Evolutionary conservation across 2,797 vertebrate genomes (phyloP).

Genomic region (Choloepus didactylus): DNA sequence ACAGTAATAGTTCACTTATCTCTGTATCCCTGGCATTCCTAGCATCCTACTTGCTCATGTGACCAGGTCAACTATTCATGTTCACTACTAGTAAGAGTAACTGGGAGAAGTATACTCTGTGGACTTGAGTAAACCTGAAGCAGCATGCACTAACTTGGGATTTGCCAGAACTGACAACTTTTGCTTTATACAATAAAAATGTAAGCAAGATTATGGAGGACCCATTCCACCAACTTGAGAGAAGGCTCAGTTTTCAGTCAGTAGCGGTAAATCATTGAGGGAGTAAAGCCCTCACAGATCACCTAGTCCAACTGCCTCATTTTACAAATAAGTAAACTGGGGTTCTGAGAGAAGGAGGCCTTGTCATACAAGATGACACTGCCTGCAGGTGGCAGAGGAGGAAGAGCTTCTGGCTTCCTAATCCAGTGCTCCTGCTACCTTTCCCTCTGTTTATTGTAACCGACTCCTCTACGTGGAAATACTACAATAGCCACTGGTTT

Average conservation of each 20-base stretch:
- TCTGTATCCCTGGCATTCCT: neutral
- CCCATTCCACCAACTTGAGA: neutral
- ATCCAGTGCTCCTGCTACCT: neutral
- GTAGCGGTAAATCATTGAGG: neutral
- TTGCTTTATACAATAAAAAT: constrained; percentile 10
- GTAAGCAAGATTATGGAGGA: neutral
- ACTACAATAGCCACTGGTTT: neutral
- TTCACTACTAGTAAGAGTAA: neutral
- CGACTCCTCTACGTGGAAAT: neutral
- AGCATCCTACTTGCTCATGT: neutral
- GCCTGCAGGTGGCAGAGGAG: neutral
- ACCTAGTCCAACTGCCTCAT: neutral
- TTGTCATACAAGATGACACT: neutral
- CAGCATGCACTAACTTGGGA: neutral
- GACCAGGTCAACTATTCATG: neutral
- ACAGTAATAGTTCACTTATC: neutral
- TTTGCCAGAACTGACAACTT: neutral
- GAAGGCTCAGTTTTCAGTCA: neutral
- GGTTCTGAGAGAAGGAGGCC: neutral
- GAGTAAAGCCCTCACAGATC: neutral
- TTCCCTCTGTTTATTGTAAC: neutral
- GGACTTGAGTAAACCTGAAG: neutral
- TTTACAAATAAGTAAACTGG: neutral
- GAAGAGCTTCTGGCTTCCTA: neutral
- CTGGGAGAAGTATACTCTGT: neutral